These are phyloP conservation scores for Platycheirus albimanus DNA, from an alignment of 2,888 invertebrate species.

Conservation along the genomic window DNA sequence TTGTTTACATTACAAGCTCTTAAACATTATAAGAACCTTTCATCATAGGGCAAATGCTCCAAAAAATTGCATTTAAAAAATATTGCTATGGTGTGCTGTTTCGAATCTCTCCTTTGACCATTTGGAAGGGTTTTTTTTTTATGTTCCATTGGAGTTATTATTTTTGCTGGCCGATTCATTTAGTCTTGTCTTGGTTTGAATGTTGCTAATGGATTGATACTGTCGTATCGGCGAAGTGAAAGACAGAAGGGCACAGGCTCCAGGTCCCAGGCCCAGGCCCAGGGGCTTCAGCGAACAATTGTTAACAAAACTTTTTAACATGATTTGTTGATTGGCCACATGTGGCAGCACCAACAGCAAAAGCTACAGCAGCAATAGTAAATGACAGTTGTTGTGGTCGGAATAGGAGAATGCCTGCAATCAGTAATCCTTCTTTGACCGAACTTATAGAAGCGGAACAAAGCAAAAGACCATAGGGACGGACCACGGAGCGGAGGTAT, in stretches of 20 bases:
- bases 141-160: slow-evolving; percentile 59
- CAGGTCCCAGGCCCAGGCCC: neutral
- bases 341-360: slow-evolving; percentile 52
- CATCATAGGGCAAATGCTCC: slow-evolving; percentile 28
- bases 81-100: neutral
- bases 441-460: slow-evolving; percentile 14
- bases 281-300: slow-evolving; percentile 55
- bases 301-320: slow-evolving; percentile 72
- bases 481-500: too few species aligned
- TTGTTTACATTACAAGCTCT: too few species aligned
- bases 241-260: slow-evolving; percentile 24
- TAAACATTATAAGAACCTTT: too few species aligned
- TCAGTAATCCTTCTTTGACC: slow-evolving; percentile 16
- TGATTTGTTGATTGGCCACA: slow-evolving; percentile 73
- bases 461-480: slow-evolving; percentile 21
- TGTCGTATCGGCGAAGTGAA: slow-evolving; percentile 53
- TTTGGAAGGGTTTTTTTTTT: slow-evolving; percentile 42
- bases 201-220: slow-evolving; percentile 72
- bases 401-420: slow-evolving; percentile 39
- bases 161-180: slow-evolving; percentile 65
- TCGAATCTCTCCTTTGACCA: slow-evolving; percentile 1
- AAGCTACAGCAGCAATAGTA: slow-evolving; percentile 22
- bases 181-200: slow-evolving; percentile 60
- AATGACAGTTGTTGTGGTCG: slow-evolving; percentile 57
- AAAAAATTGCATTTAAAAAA: neutral